Evolutionary conservation across 2,888 invertebrate genomes (phyloP), one percentile per base, ranked within the genome.

Genomic region (Leucophenga maculata): DNA sequence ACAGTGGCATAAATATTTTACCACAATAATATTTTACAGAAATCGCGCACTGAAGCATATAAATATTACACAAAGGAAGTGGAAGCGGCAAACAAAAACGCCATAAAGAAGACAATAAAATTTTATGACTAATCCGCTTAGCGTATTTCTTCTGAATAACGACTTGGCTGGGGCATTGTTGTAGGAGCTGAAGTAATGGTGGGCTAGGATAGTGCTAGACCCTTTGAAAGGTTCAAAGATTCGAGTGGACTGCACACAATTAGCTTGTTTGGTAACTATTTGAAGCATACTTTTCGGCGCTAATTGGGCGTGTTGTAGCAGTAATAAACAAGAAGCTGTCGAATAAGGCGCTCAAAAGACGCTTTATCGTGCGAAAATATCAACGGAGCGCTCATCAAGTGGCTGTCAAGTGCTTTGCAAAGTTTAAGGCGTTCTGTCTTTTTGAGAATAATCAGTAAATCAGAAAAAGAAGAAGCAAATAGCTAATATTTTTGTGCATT

Each of bases 251-350:
- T 39, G 11, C 11, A 8, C 11, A 6, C 1, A 39, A 39, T 3
- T 39, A 39, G 3, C 3, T 6, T 39, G 8, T 11, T 11, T 39
- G 3, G 4, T 39, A 39, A 11, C 16, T 16, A 50, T 9, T 22
- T 55, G 18, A 18, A 39, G 68, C 69, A 69, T 72, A 68, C 16
- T 57, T 68, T 71, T 66, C n/a, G 65, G 66, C 62, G 55, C 78
- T 82, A 83, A 83, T 83, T 78, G 76, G 76, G 76, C 80, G 77
- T 78, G 75, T 52, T 39, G 69, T 11, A 55, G 26, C 26, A 55
- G 8, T 22, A 55, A 55, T 55, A 55, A 55, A 55, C 26, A 55
- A 14, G 11, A 39, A 9, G 1, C 3, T 39, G 3, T 39, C 1
- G 9, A 6, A 39, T 6, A 11, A 39, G 1, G 8, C 39, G 3